Percentiles rank a stretch among this genome's conserved stretches.
Conservation (phyloP, 2,888 invertebrate genomes). For the Drosophila percnosoma region DNA sequence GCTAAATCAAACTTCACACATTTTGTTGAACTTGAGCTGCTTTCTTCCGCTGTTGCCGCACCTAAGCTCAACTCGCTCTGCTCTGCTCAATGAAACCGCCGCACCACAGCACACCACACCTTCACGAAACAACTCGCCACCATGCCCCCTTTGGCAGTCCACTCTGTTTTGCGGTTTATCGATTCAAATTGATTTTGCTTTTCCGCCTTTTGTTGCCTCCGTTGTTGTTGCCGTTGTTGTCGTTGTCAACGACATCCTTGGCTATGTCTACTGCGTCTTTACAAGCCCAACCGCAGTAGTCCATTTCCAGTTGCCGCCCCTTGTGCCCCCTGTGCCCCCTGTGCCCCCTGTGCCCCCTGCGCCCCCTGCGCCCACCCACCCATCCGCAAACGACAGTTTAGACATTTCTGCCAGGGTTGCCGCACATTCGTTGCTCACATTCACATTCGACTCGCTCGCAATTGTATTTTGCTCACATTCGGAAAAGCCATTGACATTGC, state of each 20-base stretch:
- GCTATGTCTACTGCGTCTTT: slow-evolving; percentile 53
- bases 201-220: slow-evolving; percentile 45
- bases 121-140: background rate
- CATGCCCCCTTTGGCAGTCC: slow-evolving; percentile 30
- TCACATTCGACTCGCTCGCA: slow-evolving; percentile 27
- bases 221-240: slow-evolving; percentile 24
- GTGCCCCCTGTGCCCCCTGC: background rate
- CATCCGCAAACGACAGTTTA: slow-evolving; percentile 5
- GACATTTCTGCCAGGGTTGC: slow-evolving; percentile 15
- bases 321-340: background rate
- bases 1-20: slow-evolving; percentile 66
- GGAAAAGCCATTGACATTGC: slow-evolving; percentile 63
- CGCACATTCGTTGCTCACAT: slow-evolving; percentile 6
- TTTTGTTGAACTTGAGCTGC: slow-evolving; percentile 54
- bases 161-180: slow-evolving; percentile 71
- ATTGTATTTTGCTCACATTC: slow-evolving; percentile 41
- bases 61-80: background rate
- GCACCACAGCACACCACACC: background rate
- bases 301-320: background rate
- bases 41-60: slow-evolving; percentile 33
- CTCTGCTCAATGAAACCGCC: background rate
- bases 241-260: slow-evolving; percentile 61
- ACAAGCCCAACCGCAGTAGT: slow-evolving; percentile 7
- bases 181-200: slow-evolving; percentile 76
- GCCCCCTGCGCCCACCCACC: background rate